A percentile compares a stretch with the other conserved stretches of the same genome.
Conservation (phyloP, 2,797 vertebrate species). For the Morus bassanus region DNA sequence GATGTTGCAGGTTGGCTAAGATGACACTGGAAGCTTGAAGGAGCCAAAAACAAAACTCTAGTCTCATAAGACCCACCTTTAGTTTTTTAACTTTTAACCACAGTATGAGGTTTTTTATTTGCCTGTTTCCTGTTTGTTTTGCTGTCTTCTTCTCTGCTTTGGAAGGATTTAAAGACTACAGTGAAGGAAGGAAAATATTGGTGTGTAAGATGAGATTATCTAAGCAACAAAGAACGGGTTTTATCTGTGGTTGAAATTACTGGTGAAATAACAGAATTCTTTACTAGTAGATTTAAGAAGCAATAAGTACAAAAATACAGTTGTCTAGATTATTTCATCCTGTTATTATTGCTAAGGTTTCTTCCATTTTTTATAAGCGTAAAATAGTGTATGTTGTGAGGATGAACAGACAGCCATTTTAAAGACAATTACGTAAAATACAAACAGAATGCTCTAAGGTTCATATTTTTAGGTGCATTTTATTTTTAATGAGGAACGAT, state of each 20-base stretch:
- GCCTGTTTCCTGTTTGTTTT: not conserved
- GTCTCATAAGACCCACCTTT: not conserved
- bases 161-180: constrained; percentile 3
- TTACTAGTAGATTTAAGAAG: not conserved
- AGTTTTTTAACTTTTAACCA: not conserved
- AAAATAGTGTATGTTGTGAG: not conserved
- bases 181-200: not conserved
- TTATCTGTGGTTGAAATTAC: constrained; percentile 9
- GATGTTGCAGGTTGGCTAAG: not conserved
- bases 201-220: constrained; percentile 20
- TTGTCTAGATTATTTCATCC: not conserved
- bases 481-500: not conserved
- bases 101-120: not conserved
- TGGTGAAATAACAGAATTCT: not conserved
- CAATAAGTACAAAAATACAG: not conserved
- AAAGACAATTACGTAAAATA: not conserved
- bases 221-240: not conserved
- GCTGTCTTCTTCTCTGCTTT: not conserved
- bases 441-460: not conserved
- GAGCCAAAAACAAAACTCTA: not conserved
- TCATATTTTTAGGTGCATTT: not conserved
- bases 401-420: not conserved
- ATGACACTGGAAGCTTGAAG: not conserved
- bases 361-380: not conserved
- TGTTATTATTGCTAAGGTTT: not conserved